Evolutionary conservation across 2,888 invertebrate genomes (phyloP), one percentile per base, ranked within the genome.

Genomic region (Unio delphinus): DNA sequence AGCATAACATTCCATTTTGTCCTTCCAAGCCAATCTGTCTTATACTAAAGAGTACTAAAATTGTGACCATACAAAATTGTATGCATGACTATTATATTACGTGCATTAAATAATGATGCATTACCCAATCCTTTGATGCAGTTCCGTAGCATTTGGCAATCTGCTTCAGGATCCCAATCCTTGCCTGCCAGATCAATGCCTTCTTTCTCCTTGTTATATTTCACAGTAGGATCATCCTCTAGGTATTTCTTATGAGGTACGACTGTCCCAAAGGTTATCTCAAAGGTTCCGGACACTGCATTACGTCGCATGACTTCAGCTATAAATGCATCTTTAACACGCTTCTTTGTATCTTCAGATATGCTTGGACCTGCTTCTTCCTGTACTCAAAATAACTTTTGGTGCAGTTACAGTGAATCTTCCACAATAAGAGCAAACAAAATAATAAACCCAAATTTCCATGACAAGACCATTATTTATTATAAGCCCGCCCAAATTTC

Each of bases 41-140:
- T 45, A 45, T 45, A 45, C 45, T 2, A 45, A 45, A 45, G 11
- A 45, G 45, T 45, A 45, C 45, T 45, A 45, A 45, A 45, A 45
- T 45, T 3, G 15, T 45, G 15, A 45, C 8, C 2, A 15, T 45
- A 15, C 15, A 45, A 45, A 45, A 45, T 45, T 45, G 1, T 45
- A 45, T 45, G 15, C 1, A 2, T 45, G 3, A 45, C 4, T 45
- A 45, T 11, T 45, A 45, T 45, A 45, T 45, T 45, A 11, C 45
- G 11, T 45, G 45, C 45, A 45, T 45, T 15, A 11, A 15, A 45
- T 45, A 45, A 45, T 11, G 7, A 56, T 59, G 45, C 4, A 65
- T 26, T 74, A 86, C 89, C 89, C 18, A 82, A 61, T 18, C 88
- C 88, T 72, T 86, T 87, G 86, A 88, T 88, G 26, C 87, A 86